Base-by-base conservation (phyloP, 2,888 invertebrate species). In the Caenorhabditis sp. region DNA sequence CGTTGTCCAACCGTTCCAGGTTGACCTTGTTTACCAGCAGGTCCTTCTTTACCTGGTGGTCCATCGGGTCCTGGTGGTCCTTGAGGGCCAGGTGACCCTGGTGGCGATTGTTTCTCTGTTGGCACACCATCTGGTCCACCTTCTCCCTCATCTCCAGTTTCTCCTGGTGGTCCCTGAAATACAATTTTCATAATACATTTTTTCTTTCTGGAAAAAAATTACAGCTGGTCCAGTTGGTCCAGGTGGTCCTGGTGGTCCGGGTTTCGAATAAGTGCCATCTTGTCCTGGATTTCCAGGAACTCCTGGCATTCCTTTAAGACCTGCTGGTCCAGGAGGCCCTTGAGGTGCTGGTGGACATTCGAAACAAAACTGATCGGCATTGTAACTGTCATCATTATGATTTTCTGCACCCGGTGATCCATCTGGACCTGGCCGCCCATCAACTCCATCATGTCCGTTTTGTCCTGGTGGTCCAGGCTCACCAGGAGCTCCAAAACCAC, bases 401-500 rank as follows among this genome's bases (percentile, higher is more conserved):
- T 74, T 66, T 36, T 78, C 80, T 31, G 66, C 54, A 21, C 78
- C 78, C 14, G 55, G 53, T n/a, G 59, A 60, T 51, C 78, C 78
- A 31, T 78, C 76, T 10, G 64, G 27, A 27, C 78, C 78, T 2
- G 68, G 76, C 21, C 50, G n/a, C 43, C 78, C 78, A 26, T 78
- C 78, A 0, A 26, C 51, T 31, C 78, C 78, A 60, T 78, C 78
- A 57, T 70, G 69, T 37, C 75, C 76, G 49, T 78, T 74, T 59
- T 73, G 68, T 36, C 78, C 76, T 43, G 71, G 71, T 23, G 63
- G 31, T 54, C 82, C 82, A 3, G 76, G 63, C 37, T 72, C 67
- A 59, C 82, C 82, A 0, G 82, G 82, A 19, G 80, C 66, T 21
- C 83, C 83, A 24, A 81, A 72, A 5, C 80, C 78, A 63, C 83